phyloP scores from a whole-genome alignment of 1,140 invertebrate genomes.

The Propsilocerus akamusi region DNA sequence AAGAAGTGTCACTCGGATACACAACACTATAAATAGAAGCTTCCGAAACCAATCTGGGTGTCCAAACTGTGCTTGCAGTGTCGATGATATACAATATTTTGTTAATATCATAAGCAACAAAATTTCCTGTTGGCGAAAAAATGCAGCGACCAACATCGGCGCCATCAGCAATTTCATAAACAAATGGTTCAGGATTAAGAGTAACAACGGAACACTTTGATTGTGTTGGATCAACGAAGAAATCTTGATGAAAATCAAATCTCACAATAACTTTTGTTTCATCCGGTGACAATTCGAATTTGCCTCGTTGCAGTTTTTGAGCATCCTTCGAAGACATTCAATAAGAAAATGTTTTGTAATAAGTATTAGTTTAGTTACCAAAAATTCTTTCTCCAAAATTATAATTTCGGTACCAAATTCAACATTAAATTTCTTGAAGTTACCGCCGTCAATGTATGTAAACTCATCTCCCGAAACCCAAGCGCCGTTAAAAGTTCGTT shows the following conservation, averaged over 20 bases:
- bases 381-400: slow-evolving; percentile 20
- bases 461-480: slow-evolving; percentile 19
- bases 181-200: slow-evolving; percentile 6
- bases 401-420: slow-evolving; percentile 14
- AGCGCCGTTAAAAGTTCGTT: slow-evolving; percentile 16
- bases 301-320: slow-evolving; percentile 13
- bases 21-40: slow-evolving; percentile 75
- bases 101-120: slow-evolving; percentile 38
- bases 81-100: slow-evolving; percentile 59
- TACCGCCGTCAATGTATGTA: slow-evolving; percentile 17
- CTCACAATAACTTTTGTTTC: slow-evolving; percentile 18
- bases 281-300: slow-evolving; percentile 13
- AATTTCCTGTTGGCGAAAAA: slow-evolving; percentile 41
- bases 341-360: slow-evolving; percentile 5
- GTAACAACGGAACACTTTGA: slow-evolving; percentile 13
- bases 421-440: slow-evolving; percentile 31
- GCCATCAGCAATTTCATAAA: slow-evolving; percentile 27
- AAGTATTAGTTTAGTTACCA: slow-evolving; percentile 18
- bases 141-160: slow-evolving; percentile 38
- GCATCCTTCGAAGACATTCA: slow-evolving; percentile 10
- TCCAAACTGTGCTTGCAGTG: too few relatives aligned
- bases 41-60: slow-evolving; percentile 63
- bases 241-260: slow-evolving; percentile 15
- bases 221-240: slow-evolving; percentile 19
- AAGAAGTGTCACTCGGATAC: slow-evolving; percentile 53